These are phyloP conservation scores for Micrastur ruficollis DNA, from an alignment of 2,797 vertebrate species.

Conservation along the genomic window DNA sequence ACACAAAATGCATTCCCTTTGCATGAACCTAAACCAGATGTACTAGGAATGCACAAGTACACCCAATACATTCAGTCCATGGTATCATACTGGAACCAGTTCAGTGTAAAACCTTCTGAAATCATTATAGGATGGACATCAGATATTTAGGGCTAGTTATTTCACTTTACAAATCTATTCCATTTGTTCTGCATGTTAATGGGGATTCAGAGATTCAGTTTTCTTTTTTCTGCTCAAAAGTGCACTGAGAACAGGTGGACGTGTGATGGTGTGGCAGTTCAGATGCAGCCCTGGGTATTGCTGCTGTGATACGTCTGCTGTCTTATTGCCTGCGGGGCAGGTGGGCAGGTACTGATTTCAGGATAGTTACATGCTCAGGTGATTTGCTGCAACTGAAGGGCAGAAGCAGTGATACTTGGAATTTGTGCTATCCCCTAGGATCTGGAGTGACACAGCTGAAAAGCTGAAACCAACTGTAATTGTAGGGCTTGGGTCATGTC, in stretches of 20 bases:
- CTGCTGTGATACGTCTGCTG: background rate
- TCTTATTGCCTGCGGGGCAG: background rate
- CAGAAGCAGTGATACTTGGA: background rate
- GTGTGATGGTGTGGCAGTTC: background rate
- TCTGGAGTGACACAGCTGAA: background rate
- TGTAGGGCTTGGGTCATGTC: background rate
- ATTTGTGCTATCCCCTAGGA: background rate
- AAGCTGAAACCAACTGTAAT: background rate
- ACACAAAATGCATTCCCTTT: background rate
- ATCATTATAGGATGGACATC: background rate
- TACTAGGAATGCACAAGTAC: background rate
- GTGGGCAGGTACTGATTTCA: background rate
- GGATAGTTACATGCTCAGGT: background rate
- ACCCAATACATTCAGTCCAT: background rate
- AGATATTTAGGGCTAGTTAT: background rate
- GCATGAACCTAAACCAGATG: background rate
- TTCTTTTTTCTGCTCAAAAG: background rate
- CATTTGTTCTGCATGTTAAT: background rate
- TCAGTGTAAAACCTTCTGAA: background rate
- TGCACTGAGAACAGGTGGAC: rapidly evolving
- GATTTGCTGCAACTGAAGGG: background rate
- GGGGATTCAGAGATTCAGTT: background rate
- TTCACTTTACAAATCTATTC: background rate
- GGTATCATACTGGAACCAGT: background rate
- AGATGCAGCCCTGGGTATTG: background rate